Conservation (phyloP, 2,888 invertebrate species). For the Stegophylla sp. region DNA sequence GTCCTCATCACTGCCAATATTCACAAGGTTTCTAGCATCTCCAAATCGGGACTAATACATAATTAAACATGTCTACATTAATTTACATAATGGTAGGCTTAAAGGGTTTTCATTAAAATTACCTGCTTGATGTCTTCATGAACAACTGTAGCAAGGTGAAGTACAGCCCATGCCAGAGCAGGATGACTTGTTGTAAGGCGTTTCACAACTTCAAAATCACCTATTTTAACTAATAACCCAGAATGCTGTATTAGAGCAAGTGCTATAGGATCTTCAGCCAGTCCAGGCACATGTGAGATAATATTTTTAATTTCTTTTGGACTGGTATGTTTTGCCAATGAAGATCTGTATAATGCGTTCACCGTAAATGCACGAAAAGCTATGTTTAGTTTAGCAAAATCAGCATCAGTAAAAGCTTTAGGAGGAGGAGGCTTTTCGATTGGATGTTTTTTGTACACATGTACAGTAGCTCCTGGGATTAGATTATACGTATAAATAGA, state of each 20-base stretch:
- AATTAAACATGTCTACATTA: slow-evolving; percentile 10
- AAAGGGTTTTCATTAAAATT: neutral
- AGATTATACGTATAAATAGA: slow-evolving; percentile 72
- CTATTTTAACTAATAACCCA: slow-evolving; percentile 53
- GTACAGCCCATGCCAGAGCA: slow-evolving; percentile 42
- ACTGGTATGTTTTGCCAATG: slow-evolving; percentile 41
- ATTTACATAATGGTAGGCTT: neutral
- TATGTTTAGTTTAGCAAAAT: neutral
- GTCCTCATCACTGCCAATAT: slow-evolving; percentile 56
- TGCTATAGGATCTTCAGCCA: slow-evolving; percentile 52
- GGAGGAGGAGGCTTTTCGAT: neutral
- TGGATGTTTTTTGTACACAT: slow-evolving; percentile 66
- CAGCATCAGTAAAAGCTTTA: accelerated
- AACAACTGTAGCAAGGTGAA: slow-evolving; percentile 46
- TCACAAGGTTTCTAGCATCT: slow-evolving; percentile 22
- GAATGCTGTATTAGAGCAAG: slow-evolving; percentile 58
- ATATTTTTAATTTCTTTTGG: slow-evolving; percentile 41
- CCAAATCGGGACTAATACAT: slow-evolving; percentile 10
- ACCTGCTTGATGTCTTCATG: slow-evolving; percentile 15
- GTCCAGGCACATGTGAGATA: slow-evolving; percentile 30
- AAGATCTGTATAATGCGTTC: neutral
- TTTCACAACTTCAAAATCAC: slow-evolving; percentile 43
- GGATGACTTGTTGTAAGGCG: slow-evolving; percentile 49
- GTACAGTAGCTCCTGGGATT: slow-evolving; percentile 68
- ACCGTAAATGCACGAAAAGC: slow-evolving; percentile 15